phyloP scores from a whole-genome alignment of 2,797 vertebrate species.

The Molossus alvarezi region DNA sequence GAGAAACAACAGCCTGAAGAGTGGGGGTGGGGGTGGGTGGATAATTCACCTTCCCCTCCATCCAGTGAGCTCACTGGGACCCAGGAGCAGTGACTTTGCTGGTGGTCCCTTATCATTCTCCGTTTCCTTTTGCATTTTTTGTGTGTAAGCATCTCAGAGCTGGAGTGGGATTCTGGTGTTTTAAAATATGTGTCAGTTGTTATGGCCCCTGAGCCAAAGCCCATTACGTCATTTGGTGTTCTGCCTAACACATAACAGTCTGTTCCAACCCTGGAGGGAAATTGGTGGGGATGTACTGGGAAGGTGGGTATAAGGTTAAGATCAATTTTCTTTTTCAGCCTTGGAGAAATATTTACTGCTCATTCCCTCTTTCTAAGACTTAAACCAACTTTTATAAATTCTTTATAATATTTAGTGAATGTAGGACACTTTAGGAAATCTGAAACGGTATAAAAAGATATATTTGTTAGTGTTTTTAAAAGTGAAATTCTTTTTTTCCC shows the following conservation, averaged over 20 bases:
- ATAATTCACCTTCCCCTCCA: background rate
- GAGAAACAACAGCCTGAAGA: background rate
- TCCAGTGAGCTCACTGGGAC: background rate
- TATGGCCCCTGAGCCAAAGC: background rate
- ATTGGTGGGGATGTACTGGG: background rate
- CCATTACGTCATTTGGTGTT: background rate
- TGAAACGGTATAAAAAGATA: background rate
- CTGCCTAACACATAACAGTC: background rate
- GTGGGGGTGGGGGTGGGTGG: background rate
- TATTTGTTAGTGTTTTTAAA: conserved; percentile 26
- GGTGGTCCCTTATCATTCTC: background rate
- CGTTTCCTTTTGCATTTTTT: background rate
- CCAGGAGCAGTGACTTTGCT: background rate
- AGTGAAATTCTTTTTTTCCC: conserved; percentile 67
- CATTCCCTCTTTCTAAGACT: background rate
- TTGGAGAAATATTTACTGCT: background rate
- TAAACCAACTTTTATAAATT: background rate
- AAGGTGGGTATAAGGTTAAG: background rate
- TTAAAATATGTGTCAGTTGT: background rate
- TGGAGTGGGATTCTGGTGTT: background rate
- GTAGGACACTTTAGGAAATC: background rate
- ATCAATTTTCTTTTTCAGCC: background rate
- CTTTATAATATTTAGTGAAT: background rate
- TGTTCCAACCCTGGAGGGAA: background rate
- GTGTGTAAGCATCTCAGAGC: background rate